phyloP scores from a whole-genome alignment of 2,888 invertebrate species.

The Mesopsocus fuscifrons region DNA sequence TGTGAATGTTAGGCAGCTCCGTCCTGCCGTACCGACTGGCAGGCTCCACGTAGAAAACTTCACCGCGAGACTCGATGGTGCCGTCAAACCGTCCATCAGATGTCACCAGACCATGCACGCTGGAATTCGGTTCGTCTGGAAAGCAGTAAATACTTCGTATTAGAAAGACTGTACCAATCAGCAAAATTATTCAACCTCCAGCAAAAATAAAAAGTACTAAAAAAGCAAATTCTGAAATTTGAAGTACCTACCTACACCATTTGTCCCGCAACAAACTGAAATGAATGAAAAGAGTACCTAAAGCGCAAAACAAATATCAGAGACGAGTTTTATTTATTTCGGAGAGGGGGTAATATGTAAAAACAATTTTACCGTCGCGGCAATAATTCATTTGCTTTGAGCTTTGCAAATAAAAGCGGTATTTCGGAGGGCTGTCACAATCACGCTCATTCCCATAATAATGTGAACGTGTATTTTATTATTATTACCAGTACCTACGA shows the following conservation, averaged over 20 bases:
- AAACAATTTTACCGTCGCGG: too few species aligned
- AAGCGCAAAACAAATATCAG: too few species aligned
- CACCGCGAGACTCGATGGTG: slow-evolving; percentile 53
- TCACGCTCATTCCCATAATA: too few species aligned
- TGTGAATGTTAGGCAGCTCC: slow-evolving; percentile 43
- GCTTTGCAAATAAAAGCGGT: too few species aligned
- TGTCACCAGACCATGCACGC: slow-evolving; percentile 71
- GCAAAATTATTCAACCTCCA: slow-evolving; percentile 8
- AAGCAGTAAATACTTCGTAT: slow-evolving; percentile 16
- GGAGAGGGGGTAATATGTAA: too few species aligned
- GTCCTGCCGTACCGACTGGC: slow-evolving; percentile 38
- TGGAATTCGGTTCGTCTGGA: slow-evolving; percentile 63
- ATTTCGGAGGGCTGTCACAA: too few species aligned
- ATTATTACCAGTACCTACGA: too few species aligned
- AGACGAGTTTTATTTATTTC: too few species aligned
- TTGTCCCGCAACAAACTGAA: too few species aligned
- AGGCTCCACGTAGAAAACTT: slow-evolving; percentile 74
- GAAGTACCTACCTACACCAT: not conserved
- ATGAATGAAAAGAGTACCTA: too few species aligned
- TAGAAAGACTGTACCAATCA: slow-evolving; percentile 13
- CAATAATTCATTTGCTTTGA: too few species aligned
- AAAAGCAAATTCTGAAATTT: not conserved
- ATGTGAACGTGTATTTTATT: too few species aligned
- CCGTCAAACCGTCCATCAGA: slow-evolving; percentile 79
- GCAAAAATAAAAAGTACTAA: slow-evolving; percentile 4